A percentile compares a stretch with the other conserved stretches of the same genome.
Evolutionary conservation across 1,140 invertebrate genomes (phyloP).

Genomic region (Marisa cornuarietis): DNA sequence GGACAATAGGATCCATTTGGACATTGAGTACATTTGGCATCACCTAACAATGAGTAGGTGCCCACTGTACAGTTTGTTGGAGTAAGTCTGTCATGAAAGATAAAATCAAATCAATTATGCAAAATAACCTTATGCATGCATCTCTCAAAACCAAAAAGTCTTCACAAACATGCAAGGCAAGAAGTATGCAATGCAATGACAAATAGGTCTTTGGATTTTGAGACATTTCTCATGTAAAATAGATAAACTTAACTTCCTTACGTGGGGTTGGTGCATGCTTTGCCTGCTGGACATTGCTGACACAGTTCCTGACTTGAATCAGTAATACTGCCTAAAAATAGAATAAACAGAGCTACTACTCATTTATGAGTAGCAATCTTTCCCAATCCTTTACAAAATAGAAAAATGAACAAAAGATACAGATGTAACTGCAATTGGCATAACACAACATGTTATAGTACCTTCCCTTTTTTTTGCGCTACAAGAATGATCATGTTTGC

Average conservation of each 20-base stretch:
- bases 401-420: no score
- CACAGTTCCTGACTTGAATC: constrained; percentile 35
- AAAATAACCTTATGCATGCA: no score
- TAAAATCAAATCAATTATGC: no score
- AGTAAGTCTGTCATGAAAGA: background rate
- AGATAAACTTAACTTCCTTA: constrained; percentile 21
- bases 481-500: no score
- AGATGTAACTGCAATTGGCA: background rate
- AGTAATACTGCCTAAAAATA: constrained; percentile 34
- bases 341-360: background rate
- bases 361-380: background rate
- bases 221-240: no score
- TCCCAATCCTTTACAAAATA: background rate
- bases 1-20: constrained; percentile 44
- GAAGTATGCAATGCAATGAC: no score
- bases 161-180: no score
- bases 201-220: no score
- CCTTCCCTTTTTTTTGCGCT: no score
- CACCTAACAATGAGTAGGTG: constrained; percentile 39
- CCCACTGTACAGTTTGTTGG: constrained; percentile 40
- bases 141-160: no score
- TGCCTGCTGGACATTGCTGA: constrained; percentile 47
- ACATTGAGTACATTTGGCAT: constrained; percentile 48
- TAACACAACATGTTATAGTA: background rate
- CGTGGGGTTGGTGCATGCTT: constrained; percentile 47